phyloP scores from a whole-genome alignment of 35 echinoderm and acorn worm species.

The Stichopus chloronotus region DNA sequence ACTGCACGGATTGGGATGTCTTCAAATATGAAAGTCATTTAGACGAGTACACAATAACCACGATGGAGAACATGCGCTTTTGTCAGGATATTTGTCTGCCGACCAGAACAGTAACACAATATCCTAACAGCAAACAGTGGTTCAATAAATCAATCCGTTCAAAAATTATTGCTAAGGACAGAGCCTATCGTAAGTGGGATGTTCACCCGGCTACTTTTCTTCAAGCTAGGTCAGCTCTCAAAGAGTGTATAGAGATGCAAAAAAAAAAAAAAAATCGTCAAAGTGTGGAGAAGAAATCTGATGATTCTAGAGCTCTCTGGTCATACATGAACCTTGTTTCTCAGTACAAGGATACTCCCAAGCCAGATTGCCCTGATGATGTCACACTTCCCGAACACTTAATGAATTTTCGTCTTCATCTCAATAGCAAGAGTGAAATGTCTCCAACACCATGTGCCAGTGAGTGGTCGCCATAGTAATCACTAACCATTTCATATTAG shows the following conservation, averaged over 20 bases:
- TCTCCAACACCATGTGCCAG: background rate
- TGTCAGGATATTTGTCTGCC: background rate
- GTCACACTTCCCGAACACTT: background rate
- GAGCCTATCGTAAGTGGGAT: background rate
- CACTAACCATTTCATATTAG: background rate
- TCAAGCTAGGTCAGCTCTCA: background rate
- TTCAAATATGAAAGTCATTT: too few species aligned
- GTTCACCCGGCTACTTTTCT: background rate
- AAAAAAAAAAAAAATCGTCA: background rate
- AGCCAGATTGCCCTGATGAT: background rate
- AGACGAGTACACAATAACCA: too few species aligned
- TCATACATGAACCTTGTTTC: background rate
- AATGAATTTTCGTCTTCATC: background rate
- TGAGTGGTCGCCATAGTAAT: background rate
- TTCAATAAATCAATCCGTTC: conserved; percentile 5
- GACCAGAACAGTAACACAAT: background rate
- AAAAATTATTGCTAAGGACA: conserved; percentile 24
- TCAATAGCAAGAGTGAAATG: background rate
- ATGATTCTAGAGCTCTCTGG: conserved; percentile 14
- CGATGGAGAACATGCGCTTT: too few species aligned
- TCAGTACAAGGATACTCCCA: background rate
- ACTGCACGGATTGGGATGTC: too few species aligned
- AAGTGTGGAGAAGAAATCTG: background rate
- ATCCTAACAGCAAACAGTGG: conserved; percentile 1
- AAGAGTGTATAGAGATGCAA: background rate